phyloP scores from a whole-genome alignment of 2,797 vertebrate genomes.

The Microchirus variegatus region DNA sequence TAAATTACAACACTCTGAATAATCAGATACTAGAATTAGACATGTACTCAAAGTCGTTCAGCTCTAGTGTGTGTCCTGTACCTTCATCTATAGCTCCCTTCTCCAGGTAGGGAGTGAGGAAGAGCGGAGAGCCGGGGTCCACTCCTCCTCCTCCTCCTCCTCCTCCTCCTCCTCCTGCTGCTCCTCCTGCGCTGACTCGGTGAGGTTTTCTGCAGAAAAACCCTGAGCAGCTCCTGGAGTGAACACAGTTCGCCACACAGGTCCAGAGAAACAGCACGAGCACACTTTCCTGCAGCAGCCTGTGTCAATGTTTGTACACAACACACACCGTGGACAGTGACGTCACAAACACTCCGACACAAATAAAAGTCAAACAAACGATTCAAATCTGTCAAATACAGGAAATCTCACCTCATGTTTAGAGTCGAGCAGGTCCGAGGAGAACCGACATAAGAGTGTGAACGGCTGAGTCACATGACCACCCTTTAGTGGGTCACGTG shows the following conservation, averaged over 20 bases:
- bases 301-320: slow-evolving; percentile 23
- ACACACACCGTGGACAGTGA: no score
- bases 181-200: slow-evolving; percentile 58
- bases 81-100: slow-evolving; percentile 82
- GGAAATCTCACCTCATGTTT: slow-evolving; percentile 54
- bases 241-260: slow-evolving; percentile 39
- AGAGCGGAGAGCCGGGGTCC: slow-evolving; percentile 83
- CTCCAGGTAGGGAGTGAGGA: slow-evolving; percentile 87
- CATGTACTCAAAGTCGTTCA: no score
- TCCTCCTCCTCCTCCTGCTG: neutral
- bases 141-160: slow-evolving; percentile 11
- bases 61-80: slow-evolving; percentile 24
- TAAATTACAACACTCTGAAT: no score
- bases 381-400: neutral
- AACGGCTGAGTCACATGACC: slow-evolving; percentile 46
- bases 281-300: slow-evolving; percentile 54
- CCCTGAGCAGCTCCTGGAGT: slow-evolving; percentile 68
- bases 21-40: no score
- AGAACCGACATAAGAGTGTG: neutral
- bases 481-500: slow-evolving; percentile 22
- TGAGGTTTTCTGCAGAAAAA: slow-evolving; percentile 77
- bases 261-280: slow-evolving; percentile 62
- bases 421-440: fast-evolving
- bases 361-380: neutral
- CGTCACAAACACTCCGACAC: no score